phyloP scores from a whole-genome alignment of 2,888 invertebrate genomes.

The Piscicola geometra region DNA sequence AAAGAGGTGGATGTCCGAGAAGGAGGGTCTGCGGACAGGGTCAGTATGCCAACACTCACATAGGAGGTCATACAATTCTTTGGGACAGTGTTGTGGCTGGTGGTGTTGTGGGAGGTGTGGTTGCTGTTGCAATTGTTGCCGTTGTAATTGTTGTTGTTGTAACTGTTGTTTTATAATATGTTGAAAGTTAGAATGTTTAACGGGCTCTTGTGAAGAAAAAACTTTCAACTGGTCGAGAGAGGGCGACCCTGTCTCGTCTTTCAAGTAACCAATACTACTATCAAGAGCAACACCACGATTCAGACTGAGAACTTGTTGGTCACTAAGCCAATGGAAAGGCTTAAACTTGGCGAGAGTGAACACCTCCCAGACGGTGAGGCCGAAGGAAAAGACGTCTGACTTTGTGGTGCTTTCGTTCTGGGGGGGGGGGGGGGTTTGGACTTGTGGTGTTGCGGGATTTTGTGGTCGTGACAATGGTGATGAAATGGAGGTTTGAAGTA shows the following conservation, averaged over 20 bases:
- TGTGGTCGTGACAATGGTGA: too few species aligned
- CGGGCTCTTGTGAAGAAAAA: too few species aligned
- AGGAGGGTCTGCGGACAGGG: constrained; percentile 6
- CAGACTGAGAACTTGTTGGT: neutral
- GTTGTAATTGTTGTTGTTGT: neutral
- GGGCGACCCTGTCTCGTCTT: neutral
- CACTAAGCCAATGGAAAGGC: neutral
- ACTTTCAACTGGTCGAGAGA: neutral
- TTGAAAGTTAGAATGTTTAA: neutral
- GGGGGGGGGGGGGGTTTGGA: neutral
- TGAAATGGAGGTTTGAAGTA: too few species aligned
- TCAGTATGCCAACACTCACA: constrained; percentile 13
- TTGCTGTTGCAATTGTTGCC: too few species aligned
- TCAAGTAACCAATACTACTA: neutral
- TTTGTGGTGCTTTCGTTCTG: neutral
- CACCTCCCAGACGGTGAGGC: neutral
- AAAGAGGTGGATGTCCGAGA: constrained; percentile 23
- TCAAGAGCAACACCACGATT: neutral
- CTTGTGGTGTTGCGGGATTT: neutral
- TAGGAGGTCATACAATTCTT: constrained; percentile 27
- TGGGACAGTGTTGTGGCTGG: constrained; percentile 22
- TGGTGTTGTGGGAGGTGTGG: neutral
- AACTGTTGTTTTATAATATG: too few species aligned
- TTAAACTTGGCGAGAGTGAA: neutral
- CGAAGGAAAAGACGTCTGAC: neutral